These are phyloP conservation scores for Protonemura montana DNA, from an alignment of 2,888 invertebrate genomes.

Conservation along the genomic window DNA sequence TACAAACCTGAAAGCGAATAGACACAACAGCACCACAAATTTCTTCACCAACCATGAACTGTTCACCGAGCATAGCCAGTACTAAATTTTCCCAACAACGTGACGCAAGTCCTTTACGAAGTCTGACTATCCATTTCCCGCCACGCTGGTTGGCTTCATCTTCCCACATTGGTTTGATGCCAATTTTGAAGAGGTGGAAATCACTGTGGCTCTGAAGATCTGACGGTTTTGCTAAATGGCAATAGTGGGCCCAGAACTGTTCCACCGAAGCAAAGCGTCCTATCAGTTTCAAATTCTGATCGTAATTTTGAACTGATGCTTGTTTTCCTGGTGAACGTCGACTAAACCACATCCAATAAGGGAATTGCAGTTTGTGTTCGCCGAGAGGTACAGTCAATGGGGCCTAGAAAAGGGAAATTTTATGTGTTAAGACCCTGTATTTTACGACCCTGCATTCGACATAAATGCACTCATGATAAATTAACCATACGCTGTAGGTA, in stretches of 20 bases:
- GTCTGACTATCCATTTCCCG: constrained; percentile 96
- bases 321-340: constrained; percentile 68
- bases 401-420: constrained; percentile 59
- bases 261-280: constrained; percentile 91
- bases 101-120: constrained; percentile 93
- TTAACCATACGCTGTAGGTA: too few relatives aligned
- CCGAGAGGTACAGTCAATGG: constrained; percentile 78
- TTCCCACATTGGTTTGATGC: constrained; percentile 99
- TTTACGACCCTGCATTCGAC: too few relatives aligned
- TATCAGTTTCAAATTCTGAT: constrained; percentile 86
- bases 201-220: constrained; percentile 92
- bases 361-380: constrained; percentile 92
- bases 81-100: constrained; percentile 99
- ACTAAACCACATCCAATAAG: constrained; percentile 93
- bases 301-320: constrained; percentile 65
- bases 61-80: constrained; percentile 97
- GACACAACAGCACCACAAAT: constrained; percentile 98
- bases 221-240: constrained; percentile 87
- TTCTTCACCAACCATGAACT: constrained; percentile 98
- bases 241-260: constrained; percentile 97
- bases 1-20: constrained; percentile 83
- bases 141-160: constrained; percentile 95
- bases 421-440: background rate
- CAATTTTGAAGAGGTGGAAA: constrained; percentile 96
- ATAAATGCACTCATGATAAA: too few relatives aligned